Conservation (phyloP, 2,888 invertebrate species). For the Atethmia centrago region DNA sequence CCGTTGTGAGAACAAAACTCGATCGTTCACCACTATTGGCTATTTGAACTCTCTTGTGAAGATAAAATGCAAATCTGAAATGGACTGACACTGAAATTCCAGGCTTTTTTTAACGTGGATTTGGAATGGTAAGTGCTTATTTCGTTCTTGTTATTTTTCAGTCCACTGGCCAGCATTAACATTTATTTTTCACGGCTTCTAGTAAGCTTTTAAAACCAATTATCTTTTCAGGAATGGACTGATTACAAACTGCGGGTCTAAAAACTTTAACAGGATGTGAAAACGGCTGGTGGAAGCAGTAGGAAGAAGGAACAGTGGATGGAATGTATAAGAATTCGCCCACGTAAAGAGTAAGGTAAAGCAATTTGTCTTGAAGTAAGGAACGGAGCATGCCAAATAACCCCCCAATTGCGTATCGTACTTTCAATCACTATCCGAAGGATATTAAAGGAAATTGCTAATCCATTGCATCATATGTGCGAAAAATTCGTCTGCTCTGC, state of each 20-base stretch:
- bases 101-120: slow-evolving; percentile 1
- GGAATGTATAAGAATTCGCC: neutral
- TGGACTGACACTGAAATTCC: slow-evolving; percentile 13
- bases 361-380: neutral
- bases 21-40: slow-evolving; percentile 33
- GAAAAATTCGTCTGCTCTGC: too few species aligned
- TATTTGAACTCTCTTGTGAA: slow-evolving; percentile 36
- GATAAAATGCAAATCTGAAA: slow-evolving; percentile 38
- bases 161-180: neutral
- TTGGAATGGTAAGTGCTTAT: neutral
- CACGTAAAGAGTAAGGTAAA: neutral
- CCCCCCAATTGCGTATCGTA: neutral
- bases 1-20: slow-evolving; percentile 40
- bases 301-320: too few species aligned
- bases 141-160: neutral
- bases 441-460: too few species aligned
- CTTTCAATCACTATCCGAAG: too few species aligned
- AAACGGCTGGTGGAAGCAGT: neutral
- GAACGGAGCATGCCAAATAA: too few species aligned
- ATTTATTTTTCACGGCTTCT: neutral
- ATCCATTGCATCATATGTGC: too few species aligned
- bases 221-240: neutral
- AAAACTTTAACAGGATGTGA: neutral
- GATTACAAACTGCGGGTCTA: neutral
- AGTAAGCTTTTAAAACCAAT: neutral